These are phyloP conservation scores for Chelonia mydas DNA, from an alignment of 2,797 vertebrate genomes.

Conservation along the genomic window DNA sequence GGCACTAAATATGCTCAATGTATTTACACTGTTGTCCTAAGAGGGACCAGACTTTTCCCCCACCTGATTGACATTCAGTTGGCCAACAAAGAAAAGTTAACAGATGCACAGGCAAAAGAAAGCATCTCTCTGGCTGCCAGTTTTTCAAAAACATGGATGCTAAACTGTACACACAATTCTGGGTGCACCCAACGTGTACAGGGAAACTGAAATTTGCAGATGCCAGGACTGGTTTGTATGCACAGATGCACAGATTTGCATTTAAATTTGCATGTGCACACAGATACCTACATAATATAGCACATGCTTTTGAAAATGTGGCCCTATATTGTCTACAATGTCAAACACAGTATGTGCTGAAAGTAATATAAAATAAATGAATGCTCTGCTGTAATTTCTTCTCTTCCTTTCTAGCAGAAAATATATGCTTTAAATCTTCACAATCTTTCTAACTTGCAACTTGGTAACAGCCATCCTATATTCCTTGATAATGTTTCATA, in stretches of 20 bases:
- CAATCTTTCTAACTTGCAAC: neutral
- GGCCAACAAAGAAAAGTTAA: neutral
- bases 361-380: neutral
- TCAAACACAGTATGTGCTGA: neutral
- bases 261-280: neutral
- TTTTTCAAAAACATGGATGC: neutral
- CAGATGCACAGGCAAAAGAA: neutral
- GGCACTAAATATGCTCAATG: neutral
- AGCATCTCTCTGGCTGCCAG: neutral
- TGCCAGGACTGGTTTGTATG: neutral
- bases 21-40: neutral
- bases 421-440: neutral
- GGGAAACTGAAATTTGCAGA: neutral
- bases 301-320: neutral
- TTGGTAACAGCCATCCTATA: neutral
- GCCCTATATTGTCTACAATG: accelerated
- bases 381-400: neutral
- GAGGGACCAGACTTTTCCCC: too few relatives aligned
- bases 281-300: neutral
- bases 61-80: neutral
- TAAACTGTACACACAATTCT: neutral
- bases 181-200: neutral
- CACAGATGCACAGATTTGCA: neutral
- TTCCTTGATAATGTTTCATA: neutral
- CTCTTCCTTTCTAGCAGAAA: neutral